Evolutionary conservation across 1,140 invertebrate species (phyloP).

Genomic region (Ladona fulva): DNA sequence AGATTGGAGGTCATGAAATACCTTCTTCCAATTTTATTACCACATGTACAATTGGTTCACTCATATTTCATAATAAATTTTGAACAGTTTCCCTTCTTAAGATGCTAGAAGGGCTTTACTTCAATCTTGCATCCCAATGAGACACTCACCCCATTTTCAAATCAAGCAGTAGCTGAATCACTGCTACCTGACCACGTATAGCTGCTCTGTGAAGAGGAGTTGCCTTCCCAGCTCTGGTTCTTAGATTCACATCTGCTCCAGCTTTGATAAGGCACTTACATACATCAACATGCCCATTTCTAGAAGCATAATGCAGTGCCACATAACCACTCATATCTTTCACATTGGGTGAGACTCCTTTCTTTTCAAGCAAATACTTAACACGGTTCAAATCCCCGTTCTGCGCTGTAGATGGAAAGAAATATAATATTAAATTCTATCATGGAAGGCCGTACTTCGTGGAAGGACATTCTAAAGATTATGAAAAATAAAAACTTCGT

Average conservation of each 20-base stretch:
- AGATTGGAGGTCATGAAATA: too few species aligned
- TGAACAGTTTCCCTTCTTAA: too few species aligned
- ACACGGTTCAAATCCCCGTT: neutral
- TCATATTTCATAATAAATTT: too few species aligned
- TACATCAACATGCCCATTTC: slow-evolving; percentile 59
- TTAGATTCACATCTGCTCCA: slow-evolving; percentile 62
- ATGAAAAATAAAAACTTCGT: too few species aligned
- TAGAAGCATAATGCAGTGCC: slow-evolving; percentile 75
- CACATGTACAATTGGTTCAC: too few species aligned
- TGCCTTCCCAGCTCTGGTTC: slow-evolving; percentile 58
- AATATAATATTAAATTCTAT: neutral
- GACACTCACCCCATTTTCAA: neutral
- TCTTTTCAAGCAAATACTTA: neutral
- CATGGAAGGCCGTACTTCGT: too few species aligned
- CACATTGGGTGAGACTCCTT: neutral
- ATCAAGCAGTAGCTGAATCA: slow-evolving; percentile 54
- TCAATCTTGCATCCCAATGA: too few species aligned
- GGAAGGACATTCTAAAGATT: too few species aligned
- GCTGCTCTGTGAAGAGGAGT: slow-evolving; percentile 77
- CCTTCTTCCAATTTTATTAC: too few species aligned
- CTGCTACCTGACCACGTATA: slow-evolving; percentile 46
- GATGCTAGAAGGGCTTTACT: too few species aligned
- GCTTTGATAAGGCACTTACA: slow-evolving; percentile 57
- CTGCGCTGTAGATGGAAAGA: neutral
- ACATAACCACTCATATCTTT: slow-evolving; percentile 61